Percentiles rank a stretch among this genome's conserved stretches.
Conservation (phyloP, 2,113 vertebrate species). For the Brachypteracias leptosomus region DNA sequence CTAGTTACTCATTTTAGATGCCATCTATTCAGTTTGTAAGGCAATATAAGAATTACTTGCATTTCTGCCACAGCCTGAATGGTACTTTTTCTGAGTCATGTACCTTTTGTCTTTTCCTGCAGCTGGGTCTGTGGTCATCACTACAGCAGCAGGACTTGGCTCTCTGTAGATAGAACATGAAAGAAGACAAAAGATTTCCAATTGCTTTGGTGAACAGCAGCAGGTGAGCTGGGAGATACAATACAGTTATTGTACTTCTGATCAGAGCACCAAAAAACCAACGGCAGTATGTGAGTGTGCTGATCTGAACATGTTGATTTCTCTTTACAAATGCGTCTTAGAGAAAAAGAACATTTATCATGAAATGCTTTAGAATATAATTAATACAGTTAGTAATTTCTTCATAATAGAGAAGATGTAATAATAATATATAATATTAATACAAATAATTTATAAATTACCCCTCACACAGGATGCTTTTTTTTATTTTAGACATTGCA, state of each 20-base stretch:
- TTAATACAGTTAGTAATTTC: not conserved
- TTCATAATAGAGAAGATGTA: not conserved
- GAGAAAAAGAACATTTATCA: not conserved
- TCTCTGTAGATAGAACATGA: not conserved
- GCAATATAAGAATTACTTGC: not conserved
- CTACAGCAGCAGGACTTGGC: not conserved
- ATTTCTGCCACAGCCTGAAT: not conserved
- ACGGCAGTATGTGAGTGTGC: not conserved
- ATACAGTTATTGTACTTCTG: not conserved
- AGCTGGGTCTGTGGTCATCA: not conserved
- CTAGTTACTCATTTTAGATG: not conserved
- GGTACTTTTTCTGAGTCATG: not conserved
- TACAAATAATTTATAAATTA: not conserved
- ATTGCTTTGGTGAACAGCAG: not conserved
- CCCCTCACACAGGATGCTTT: accelerated
- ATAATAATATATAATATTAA: not conserved
- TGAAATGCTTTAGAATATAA: not conserved
- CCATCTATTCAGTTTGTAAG: not conserved
- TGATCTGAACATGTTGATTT: not conserved
- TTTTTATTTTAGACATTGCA: not conserved
- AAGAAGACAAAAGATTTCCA: not conserved
- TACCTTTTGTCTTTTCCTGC: not conserved
- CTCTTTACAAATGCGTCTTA: not conserved
- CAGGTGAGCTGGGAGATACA: not conserved
- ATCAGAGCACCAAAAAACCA: not conserved